Evolutionary conservation across 2,113 vertebrate species (phyloP), one percentile per base, ranked within the genome.

Genomic region (Passer montanus): DNA sequence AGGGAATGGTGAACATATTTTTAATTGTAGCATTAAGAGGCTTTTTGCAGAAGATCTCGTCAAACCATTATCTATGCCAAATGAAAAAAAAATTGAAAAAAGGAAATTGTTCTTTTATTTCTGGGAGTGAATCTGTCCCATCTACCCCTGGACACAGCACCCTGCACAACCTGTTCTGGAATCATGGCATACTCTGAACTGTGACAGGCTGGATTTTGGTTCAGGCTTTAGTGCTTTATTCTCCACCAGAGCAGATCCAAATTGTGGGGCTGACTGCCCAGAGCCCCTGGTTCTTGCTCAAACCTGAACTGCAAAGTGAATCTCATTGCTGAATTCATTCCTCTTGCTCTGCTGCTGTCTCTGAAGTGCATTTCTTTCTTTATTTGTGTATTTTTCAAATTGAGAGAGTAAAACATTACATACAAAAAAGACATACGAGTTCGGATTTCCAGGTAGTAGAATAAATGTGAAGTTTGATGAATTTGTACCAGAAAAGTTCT

Each of bases 1-100:
- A 59, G 86, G 86, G 90, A 96, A 95, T 78, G 81, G 91, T 97
- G 89, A 97, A 82, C 87, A 66, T 96, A 77, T 89, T 97, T 97
- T 98, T 97, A 98, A 97, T 97, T 97, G 94, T 96, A 80, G 77
- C 95, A 97, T 97, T 97, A 97, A 97, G 97, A 95, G 24, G 23
- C 50, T 84, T 19, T 39, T 58, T 74, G 67, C 28, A 53, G 52
- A 81, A 58, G 13, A 7, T 35, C 37, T 72, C 60, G 53, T 73
- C 67, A 62, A 73, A 31, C 16, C 15, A 31, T 74, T 75, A 62
- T 27, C 17, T 73, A 9, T 69, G 63, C 8, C 59, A 84, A 43
- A 43, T n/a, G 2, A 2, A 24, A 41, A 72, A 37, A 26, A 6
- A 31, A 49, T 26, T 26, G 23, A 28, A 23, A 46, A 12, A 10